Percentiles rank a stretch among this genome's conserved stretches.
phyloP scores from a whole-genome alignment of 2,888 invertebrate species.

The Napeogenes inachia region DNA sequence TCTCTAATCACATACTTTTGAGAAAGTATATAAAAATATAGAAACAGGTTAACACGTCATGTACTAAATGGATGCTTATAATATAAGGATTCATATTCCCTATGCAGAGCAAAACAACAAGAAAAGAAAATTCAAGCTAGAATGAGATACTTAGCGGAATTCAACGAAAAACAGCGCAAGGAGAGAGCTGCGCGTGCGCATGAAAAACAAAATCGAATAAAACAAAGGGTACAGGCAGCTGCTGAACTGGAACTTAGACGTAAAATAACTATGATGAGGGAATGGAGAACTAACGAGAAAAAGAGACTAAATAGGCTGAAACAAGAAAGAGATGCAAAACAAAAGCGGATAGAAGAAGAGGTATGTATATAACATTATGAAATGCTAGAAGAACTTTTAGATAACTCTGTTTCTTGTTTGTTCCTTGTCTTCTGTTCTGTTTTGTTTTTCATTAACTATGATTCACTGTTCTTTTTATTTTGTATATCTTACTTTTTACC shows the following conservation, averaged over 20 bases:
- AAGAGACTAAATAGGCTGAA: conserved; percentile 55
- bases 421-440: too few relatives aligned
- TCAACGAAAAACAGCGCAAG: conserved; percentile 53
- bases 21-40: too few relatives aligned
- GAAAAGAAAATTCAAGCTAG: conserved; percentile 58
- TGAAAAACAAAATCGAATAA: conserved; percentile 59
- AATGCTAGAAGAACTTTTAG: neutral
- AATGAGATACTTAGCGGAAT: conserved; percentile 61
- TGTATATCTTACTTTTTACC: too few relatives aligned
- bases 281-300: conserved; percentile 65
- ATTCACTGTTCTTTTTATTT: too few relatives aligned
- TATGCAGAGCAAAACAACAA: conserved; percentile 58
- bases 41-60: too few relatives aligned
- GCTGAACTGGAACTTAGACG: conserved; percentile 65
- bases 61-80: too few relatives aligned
- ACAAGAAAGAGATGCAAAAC: conserved; percentile 53
- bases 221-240: conserved; percentile 65
- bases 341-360: conserved; percentile 50
- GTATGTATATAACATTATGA: conserved; percentile 33
- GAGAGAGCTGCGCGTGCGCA: conserved; percentile 51
- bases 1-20: too few relatives aligned
- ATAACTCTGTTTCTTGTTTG: too few relatives aligned
- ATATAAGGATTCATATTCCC: neutral
- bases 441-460: too few relatives aligned
- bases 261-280: conserved; percentile 67